Base-by-base conservation (phyloP, 1,140 invertebrate genomes). In the Lithobius niger region DNA sequence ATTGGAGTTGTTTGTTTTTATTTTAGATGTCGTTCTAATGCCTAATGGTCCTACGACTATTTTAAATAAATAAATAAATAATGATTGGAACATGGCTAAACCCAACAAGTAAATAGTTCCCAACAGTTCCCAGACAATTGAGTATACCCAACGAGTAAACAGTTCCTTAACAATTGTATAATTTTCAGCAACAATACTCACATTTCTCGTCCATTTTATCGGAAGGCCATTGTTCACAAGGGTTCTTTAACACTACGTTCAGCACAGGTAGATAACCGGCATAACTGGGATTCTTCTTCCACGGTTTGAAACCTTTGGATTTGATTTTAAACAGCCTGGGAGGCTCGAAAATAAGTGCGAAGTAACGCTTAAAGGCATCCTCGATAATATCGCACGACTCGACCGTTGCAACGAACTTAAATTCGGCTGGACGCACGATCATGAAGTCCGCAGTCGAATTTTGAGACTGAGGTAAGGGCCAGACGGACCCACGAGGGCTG, bases 331-430 rank as follows among this genome's bases (percentile, higher is more conserved):
- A 6, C 6, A 47, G 21, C 25, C 48, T 21, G 13, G 48, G 48
- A 21, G 48, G 48, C 16, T 50, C 27, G 48, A 50, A 50, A 21
- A 50, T 50, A 24, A 50, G 22, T 4, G 13, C 26, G 19, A n/a
- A 21, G 19, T 50, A 50, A 15, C 48, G 48, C 4, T 10, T n/a
- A 27, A 50, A 21, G 6, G 48, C 48, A n/a, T 10, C 4, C 6
- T 50, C 3, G 27, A 50, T 24, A 6, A 50, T 50, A n/a, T 50
- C 10, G 26, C 48, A 50, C 10, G 18, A 3, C 10, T 50, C 26
- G 16, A 13, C 25, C 13, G 13, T 24, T 10, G 13, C 22, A 13
- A 13, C 19, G 6, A 50, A 25, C 19, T 24, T 4, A 27, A 50
- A 50, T 19, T 10, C 10, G 13, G 16, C 4, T 13, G 10, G 48